These are phyloP conservation scores for Platanista minor DNA, from an alignment of 2,113 vertebrate species.

Conservation along the genomic window DNA sequence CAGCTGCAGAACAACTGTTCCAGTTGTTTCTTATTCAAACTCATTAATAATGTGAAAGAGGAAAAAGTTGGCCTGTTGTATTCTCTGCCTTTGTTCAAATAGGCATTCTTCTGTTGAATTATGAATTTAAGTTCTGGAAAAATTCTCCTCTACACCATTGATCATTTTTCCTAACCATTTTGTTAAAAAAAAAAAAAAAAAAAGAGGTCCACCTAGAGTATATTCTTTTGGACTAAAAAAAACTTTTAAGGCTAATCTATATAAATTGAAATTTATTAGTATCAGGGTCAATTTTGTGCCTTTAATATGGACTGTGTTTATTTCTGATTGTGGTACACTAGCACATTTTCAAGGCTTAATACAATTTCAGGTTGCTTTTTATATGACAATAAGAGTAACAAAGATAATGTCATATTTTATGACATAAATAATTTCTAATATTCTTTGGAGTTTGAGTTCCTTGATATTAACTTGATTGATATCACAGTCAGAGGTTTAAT, in stretches of 20 bases:
- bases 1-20: neutral
- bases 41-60: neutral
- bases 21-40: neutral
- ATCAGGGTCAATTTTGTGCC: neutral
- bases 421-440: neutral
- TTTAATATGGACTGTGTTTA: neutral
- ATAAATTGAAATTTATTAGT: neutral
- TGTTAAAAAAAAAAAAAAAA: neutral
- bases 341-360: neutral
- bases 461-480: neutral
- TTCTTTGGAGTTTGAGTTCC: neutral
- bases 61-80: neutral
- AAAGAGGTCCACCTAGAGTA: neutral
- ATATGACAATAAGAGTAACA: neutral
- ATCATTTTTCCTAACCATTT: neutral
- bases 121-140: neutral
- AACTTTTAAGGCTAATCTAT: neutral
- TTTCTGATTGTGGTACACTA: neutral
- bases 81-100: neutral
- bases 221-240: neutral
- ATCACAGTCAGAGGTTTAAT: neutral
- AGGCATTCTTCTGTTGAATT: neutral
- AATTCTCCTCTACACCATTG: neutral
- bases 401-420: neutral
- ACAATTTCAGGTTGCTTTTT: neutral